Base-by-base conservation (phyloP, 1,140 invertebrate species). In the Diabrotica undecimpunctata region DNA sequence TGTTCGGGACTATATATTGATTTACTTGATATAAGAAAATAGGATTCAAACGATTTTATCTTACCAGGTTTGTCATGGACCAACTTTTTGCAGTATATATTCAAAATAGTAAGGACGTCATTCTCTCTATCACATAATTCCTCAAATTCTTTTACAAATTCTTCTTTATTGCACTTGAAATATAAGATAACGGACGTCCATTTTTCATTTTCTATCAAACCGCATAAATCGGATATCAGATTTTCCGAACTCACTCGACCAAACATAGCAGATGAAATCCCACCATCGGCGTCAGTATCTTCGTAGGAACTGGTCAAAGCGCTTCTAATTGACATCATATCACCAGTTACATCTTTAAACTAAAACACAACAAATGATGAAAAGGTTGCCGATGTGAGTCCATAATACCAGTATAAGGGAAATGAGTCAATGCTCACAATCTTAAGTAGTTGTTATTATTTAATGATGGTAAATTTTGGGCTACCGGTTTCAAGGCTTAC, bases 61-160 rank as follows among this genome's bases (percentile, higher is more conserved):
- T 78, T 79, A 88, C 88, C 87, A 68, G 85, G 80, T 78, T 85
- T 84, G 68, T 90, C 87, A 70, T 87, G 84, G 46, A 88, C 84
- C 62, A 90, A 75, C 69, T 88, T 84, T 70, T 83, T 85, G 72
- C 89, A 90, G 75, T 88, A 91, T 67, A 90, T 84, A 78, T 86
- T 87, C 51, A 91, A 80, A 59, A 90, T 83, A 8, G 84, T 84
- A n/a, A 86, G 83, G 8, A 91, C 81, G 66, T 88, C 85, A 77
- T 90, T 84, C 10, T 84, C 83, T 35, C 81, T 79, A 62, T 85
- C 83, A 51, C 80, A 79, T 51, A 83, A 75, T 10, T 81, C 81
- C 70, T 82, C 84, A n/a, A 81, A 78, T 63, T 89, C 87, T 62
- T 80, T 82, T 1, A 82, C 81, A 82, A 87, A 89, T 53, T 85